Evolutionary conservation across 2,888 invertebrate species (phyloP).

Genomic region (Phoenoteleia sp.): DNA sequence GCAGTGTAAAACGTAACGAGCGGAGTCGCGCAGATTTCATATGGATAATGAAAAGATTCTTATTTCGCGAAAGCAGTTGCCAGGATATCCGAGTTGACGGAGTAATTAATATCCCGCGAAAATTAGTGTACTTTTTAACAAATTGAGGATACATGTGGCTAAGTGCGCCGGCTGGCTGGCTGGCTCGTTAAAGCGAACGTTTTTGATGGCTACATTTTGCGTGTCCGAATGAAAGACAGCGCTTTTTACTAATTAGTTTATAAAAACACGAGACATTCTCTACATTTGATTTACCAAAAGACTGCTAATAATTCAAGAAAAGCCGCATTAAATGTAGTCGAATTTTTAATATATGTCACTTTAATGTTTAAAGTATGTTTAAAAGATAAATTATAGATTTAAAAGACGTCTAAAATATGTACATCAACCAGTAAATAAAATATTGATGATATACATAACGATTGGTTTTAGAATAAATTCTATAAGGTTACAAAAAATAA

Average conservation of each 20-base stretch:
- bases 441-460: too few relatives aligned
- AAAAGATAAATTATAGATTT: too few relatives aligned
- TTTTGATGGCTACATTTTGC: conserved; percentile 46
- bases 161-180: conserved; percentile 35
- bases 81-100: conserved; percentile 14
- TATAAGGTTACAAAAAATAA: too few relatives aligned
- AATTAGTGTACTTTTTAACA: conserved; percentile 61
- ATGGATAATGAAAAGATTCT: conserved; percentile 39
- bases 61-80: conserved; percentile 31
- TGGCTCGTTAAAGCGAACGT: conserved; percentile 23
- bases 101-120: conserved; percentile 48
- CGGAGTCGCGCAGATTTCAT: neutral
- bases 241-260: conserved; percentile 24
- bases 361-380: too few relatives aligned
- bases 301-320: too few relatives aligned
- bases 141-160: conserved; percentile 47
- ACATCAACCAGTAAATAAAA: too few relatives aligned
- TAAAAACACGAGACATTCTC: neutral
- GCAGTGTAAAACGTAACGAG: conserved; percentile 14
- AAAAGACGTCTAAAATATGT: too few relatives aligned
- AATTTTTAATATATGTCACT: too few relatives aligned
- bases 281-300: neutral
- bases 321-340: too few relatives aligned
- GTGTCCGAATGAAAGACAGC: conserved; percentile 15
- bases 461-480: too few relatives aligned